Evolutionary conservation across 2,888 invertebrate species (phyloP), one percentile per base, ranked within the genome.

Genomic region (Diplolepis rosae): DNA sequence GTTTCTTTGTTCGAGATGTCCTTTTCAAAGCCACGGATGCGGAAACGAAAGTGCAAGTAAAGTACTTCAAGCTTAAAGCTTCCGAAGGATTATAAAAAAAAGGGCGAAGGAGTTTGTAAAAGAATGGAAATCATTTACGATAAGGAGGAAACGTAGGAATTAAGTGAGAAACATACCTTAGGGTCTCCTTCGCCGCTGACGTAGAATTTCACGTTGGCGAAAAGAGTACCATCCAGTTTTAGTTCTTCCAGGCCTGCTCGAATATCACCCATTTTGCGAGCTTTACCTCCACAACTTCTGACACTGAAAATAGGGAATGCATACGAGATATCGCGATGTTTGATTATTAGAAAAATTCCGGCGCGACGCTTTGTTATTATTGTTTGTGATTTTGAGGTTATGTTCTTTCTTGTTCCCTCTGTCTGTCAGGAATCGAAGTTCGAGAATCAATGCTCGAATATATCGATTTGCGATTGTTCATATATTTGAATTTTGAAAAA

Each of bases 181-280:
- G 88, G 84, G 78, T 88, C 88, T 65, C 82, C 86, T 76, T 94
- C 94, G 80, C 96, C 96, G 87, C 94, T 94, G 83, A 95, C 91
- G 90, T 93, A 95, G 90, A 93, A 96, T 87, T 94, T 95, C 82
- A 96, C 94, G 91, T 94, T 93, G 89, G 94, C 94, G 89, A 96
- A 96, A 82, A 96, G 91, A 83, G 91, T 90, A 84, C 92, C 91
- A 70, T 89, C 88, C 66, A 90, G 83, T 74, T 90, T 89, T 72
- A 90, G 80, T 76, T 89, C 89, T 72, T 89, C 86, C 71, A 90
- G 84, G 72, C 90, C 89, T 76, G 89, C 89, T 71, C 87, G 85
- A 80, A 90, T 87, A 80, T 90, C 89, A 71, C 88, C 89, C 89
- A 90, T 89, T 82, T 80, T 88, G 83, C 39, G 66, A 68, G 75